Base-by-base conservation (phyloP, 2,797 vertebrate genomes). In the Platalea minor region DNA sequence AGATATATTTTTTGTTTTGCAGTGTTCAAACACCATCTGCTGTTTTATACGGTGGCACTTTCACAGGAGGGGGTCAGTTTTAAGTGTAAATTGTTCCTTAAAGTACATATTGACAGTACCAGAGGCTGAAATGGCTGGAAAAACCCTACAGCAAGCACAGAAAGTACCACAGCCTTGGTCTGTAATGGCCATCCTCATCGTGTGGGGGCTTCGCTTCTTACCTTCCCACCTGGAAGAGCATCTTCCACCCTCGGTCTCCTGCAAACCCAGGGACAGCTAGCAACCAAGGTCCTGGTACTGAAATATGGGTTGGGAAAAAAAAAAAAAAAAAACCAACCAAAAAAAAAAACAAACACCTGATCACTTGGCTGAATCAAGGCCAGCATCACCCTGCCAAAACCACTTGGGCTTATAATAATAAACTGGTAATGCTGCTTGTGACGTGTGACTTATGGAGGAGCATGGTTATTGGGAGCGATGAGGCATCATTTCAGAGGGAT, bases 11-110 rank as follows among this genome's bases (percentile, higher is more conserved):
- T 95, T 91, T 53, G 0, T 54, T 94, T 96, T 92, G 53, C 79
- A 89, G 75, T 85, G 76, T 37, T 93, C 81, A 96, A 94, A 94
- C 95, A 93, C 93, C 96, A 91, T 94, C 91, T 94, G 94, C 92
- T 95, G 89, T 95, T 95, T 89, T 61, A 61, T 48, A 67, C 3
- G 0, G 81, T 2, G 12, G 68, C 2, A 5, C 73, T 91, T 91
- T 37, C 76, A 61, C 69, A 69, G 88, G 67, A 91, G 69, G 81
- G 64, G 87, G 82, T 63, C 50, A 10, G n/a, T 91, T 95, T 77
- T 67, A 92, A 26, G 65, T 88, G 85, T 93, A 81, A 93, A 81
- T 91, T 75, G 69, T 70, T 92, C 61, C 59, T 88, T 78, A 57
- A 91, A 96, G 85, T 68, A 78, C 50, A 67, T 25, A 65, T n/a